Base-by-base conservation (phyloP, 1,140 invertebrate genomes). In the Diorhabda carinulata region DNA sequence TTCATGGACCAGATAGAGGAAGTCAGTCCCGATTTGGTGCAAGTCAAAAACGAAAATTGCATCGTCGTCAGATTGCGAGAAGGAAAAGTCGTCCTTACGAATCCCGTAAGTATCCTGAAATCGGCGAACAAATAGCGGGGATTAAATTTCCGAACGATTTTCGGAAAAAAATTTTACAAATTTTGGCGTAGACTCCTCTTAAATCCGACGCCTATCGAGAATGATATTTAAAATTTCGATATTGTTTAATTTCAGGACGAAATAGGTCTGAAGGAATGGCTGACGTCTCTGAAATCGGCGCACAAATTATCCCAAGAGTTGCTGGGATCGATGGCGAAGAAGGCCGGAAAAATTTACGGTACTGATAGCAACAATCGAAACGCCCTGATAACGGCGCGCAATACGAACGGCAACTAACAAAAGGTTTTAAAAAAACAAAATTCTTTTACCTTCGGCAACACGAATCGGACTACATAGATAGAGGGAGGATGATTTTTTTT, bases 321-420 rank as follows among this genome's bases (percentile, higher is more conserved):
- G 70, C 85, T 98, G 3, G 92, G 92, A 10, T 94, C 90, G 45
- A 97, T 98, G 93, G 95, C 95, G n/a, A 90, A 90, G 77, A 98
- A 98, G 83, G 96, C 95, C 56, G 95, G 94, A 60, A 97, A 96
- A 84, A 98, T 98, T 72, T 98, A 98, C 84, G 96, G 96, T 58
- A 95, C 95, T 57, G 87, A 87, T 68, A 79, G 79, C 65, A 81
- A 78, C 71, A 80, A 80, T 67, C 76, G 76, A 70, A 79, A 79
- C 70, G 81, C 80, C 5, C 81, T 84, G 52, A 83, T 84, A 68
- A 78, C 83, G 58, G 75, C 83, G 60, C 81, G 84, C 66, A 86
- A 85, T 66, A 83, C 85, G 57, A 86, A 86, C 71, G 84, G 85
- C 75, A 86, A 86, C 79, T 85, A 72, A 75, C 41, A 56, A 25